phyloP scores from a whole-genome alignment of 92 coral and sea anemone genomes.

The Ricordea florida region DNA sequence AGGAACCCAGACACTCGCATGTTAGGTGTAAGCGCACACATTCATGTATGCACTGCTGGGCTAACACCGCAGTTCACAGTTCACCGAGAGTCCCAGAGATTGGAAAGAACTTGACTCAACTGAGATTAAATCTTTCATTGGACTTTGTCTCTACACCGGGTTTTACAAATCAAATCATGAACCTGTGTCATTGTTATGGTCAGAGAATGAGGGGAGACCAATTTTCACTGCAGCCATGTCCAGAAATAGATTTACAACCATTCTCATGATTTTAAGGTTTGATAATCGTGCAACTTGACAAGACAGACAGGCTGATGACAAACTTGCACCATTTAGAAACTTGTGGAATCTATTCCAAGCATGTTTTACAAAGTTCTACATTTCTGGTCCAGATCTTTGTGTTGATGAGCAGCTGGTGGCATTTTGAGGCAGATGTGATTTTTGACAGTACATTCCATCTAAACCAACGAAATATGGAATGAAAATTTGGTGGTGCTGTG shows the following conservation, averaged over 20 bases:
- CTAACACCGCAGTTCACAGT: too few relatives aligned
- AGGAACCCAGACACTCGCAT: too few relatives aligned
- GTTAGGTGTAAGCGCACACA: too few relatives aligned
- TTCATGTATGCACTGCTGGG: too few relatives aligned
- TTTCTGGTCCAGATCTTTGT: constrained; percentile 16
- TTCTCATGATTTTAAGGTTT: constrained; percentile 15
- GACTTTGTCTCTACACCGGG: constrained; percentile 15
- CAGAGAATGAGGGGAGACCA: constrained; percentile 17
- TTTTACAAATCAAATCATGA: constrained; percentile 9
- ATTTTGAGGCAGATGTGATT: constrained; percentile 15
- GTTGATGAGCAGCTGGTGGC: constrained; percentile 18
- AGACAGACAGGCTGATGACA: constrained; percentile 13
- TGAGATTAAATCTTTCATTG: constrained; percentile 12
- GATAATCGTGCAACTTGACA: constrained; percentile 20
- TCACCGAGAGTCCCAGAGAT: constrained; percentile 12
- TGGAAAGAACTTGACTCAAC: constrained; percentile 13
- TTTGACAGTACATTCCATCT: constrained; percentile 15
- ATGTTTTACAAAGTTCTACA: constrained; percentile 12
- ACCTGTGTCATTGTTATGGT: constrained; percentile 13
- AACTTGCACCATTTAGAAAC: constrained; percentile 15
- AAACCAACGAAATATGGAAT: constrained; percentile 21
- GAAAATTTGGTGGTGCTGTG: constrained; percentile 18
- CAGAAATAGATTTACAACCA: constrained; percentile 14
- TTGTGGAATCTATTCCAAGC: constrained; percentile 11
- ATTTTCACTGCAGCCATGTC: constrained; percentile 17